These are phyloP conservation scores for Habropoda laboriosa DNA, from an alignment of 1,140 invertebrate genomes.

Conservation along the genomic window DNA sequence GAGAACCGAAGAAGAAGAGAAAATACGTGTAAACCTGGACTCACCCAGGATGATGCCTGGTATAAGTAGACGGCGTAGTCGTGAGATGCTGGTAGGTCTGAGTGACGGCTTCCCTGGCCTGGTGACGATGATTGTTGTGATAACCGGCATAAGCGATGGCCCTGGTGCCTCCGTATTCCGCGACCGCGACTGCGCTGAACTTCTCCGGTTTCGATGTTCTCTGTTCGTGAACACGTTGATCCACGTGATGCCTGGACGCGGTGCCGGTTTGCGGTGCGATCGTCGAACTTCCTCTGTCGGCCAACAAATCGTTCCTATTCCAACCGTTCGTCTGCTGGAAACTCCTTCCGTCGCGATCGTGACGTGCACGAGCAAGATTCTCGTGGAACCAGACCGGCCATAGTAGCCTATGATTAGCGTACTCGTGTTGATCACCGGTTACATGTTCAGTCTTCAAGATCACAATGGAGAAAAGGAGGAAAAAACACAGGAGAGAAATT, in stretches of 20 bases:
- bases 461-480: constrained; percentile 10
- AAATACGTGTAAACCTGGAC: constrained; percentile 20
- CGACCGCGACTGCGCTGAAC: constrained; percentile 62
- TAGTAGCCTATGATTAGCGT: constrained; percentile 31
- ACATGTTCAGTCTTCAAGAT: neutral
- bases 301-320: constrained; percentile 18
- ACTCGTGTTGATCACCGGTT: constrained; percentile 8
- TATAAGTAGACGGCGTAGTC: constrained; percentile 68
- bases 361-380: constrained; percentile 44
- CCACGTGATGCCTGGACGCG: constrained; percentile 54
- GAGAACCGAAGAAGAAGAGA: neutral
- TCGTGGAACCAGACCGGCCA: constrained; percentile 67
- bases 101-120: constrained; percentile 48
- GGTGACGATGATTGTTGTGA: constrained; percentile 68
- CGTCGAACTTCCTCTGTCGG: constrained; percentile 12
- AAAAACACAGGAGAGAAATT: constrained; percentile 45
- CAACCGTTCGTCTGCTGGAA: constrained; percentile 34
- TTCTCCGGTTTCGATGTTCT: constrained; percentile 50
- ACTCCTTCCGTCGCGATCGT: constrained; percentile 43
- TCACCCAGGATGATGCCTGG: constrained; percentile 75
- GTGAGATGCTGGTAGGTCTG: constrained; percentile 57
- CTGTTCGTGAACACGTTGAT: constrained; percentile 51
- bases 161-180: constrained; percentile 61
- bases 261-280: neutral
- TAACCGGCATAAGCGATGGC: constrained; percentile 65